Percentiles rank a stretch among this genome's conserved stretches.
Conservation (phyloP, 2,113 vertebrate species). For the Sorex araneus region DNA sequence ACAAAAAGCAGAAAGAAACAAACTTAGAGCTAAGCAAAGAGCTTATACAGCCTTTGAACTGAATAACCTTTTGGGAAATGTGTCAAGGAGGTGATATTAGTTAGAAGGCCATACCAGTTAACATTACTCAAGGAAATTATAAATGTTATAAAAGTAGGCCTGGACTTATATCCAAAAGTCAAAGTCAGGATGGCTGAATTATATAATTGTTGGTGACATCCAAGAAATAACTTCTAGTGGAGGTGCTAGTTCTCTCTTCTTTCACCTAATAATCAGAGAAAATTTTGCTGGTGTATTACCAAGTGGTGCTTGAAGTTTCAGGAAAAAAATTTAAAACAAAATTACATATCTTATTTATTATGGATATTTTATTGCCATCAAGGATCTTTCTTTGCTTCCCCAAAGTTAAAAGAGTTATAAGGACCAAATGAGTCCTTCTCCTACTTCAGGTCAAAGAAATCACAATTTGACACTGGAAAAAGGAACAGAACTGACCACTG, state of each 20-base stretch:
- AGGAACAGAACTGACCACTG: neutral
- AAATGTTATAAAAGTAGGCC: neutral
- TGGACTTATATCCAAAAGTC: neutral
- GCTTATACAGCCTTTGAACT: neutral
- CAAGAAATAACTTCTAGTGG: neutral
- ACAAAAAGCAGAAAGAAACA: neutral
- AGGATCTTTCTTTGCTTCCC: no score
- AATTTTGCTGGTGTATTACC: fast-evolving
- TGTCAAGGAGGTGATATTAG: neutral
- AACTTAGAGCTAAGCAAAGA: neutral
- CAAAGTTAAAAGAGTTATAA: neutral
- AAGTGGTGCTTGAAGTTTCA: neutral
- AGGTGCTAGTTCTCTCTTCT: neutral
- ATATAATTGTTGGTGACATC: neutral
- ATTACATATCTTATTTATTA: no score
- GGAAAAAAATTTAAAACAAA: neutral
- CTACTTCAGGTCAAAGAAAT: neutral
- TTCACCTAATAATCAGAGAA: neutral
- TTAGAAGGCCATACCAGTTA: neutral
- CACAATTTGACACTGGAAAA: neutral
- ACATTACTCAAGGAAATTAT: neutral
- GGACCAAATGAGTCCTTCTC: fast-evolving
- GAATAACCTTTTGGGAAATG: neutral
- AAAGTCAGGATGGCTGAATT: neutral
- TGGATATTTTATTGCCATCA: no score